Conservation (phyloP, 2,797 vertebrate genomes). For the Poeciliopsis paucimaculata region DNA sequence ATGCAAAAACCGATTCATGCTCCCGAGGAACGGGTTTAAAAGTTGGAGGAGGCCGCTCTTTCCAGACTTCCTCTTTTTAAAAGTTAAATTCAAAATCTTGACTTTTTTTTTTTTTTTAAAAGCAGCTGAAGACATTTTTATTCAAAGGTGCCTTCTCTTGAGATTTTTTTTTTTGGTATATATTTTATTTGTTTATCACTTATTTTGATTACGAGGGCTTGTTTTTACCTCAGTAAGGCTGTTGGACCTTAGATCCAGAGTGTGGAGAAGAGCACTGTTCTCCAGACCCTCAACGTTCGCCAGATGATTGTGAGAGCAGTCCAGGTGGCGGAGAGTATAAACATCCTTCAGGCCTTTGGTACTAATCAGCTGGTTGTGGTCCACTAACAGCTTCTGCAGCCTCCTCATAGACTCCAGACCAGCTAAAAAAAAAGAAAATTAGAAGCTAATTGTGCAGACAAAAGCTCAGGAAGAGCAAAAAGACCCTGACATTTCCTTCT, state of each 20-base stretch:
- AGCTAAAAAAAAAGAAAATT: constrained; percentile 73
- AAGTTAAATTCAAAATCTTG: not conserved
- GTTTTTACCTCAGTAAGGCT: constrained; percentile 87
- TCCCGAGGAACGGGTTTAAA: not conserved
- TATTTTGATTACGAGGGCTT: not conserved
- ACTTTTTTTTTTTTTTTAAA: not conserved
- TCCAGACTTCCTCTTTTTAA: not conserved
- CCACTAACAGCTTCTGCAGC: constrained; percentile 86
- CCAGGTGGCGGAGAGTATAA: constrained; percentile 86
- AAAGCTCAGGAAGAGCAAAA: constrained; percentile 12
- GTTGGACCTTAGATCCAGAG: constrained; percentile 90
- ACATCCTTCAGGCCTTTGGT: constrained; percentile 85
- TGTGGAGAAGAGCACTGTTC: constrained; percentile 87
- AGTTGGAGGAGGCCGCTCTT: not conserved
- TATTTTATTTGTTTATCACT: not conserved
- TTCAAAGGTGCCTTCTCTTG: not conserved
- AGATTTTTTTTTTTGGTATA: not conserved
- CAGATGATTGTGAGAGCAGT: constrained; percentile 93
- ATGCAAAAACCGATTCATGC: not conserved
- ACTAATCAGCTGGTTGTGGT: constrained; percentile 93
- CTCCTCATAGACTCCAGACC: constrained; percentile 86
- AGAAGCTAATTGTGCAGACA: not conserved
- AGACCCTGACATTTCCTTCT: not conserved
- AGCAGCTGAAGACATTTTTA: not conserved
- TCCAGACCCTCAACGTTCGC: constrained; percentile 85